phyloP scores from a whole-genome alignment of 2,888 invertebrate species.

The Drosophila mimetica region DNA sequence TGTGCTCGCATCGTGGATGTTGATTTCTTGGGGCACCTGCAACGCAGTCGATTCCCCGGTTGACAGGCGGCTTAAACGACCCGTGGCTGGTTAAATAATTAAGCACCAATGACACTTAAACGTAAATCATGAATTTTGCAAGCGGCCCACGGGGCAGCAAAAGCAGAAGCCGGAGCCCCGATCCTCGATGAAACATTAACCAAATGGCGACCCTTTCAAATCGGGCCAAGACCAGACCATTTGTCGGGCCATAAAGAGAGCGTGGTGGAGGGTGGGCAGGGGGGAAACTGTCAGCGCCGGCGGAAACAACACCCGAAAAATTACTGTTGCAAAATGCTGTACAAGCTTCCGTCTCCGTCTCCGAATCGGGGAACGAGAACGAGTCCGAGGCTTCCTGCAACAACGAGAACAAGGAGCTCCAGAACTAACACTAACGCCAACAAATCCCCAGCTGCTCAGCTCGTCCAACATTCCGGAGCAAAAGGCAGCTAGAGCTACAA shows the following conservation, averaged over 20 bases:
- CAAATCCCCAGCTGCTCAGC: slow-evolving; percentile 68
- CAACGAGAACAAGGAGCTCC: slow-evolving; percentile 39
- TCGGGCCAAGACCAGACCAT: slow-evolving; percentile 32
- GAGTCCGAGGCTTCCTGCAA: slow-evolving; percentile 61
- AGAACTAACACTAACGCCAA: slow-evolving; percentile 47
- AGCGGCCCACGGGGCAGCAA: slow-evolving; percentile 23
- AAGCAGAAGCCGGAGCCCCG: background rate
- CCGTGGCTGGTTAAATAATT: slow-evolving; percentile 67
- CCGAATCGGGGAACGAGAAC: slow-evolving; percentile 41
- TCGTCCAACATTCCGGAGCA: slow-evolving; percentile 46
- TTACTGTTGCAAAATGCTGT: slow-evolving; percentile 75
- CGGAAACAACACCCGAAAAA: slow-evolving; percentile 79
- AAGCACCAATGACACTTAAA: slow-evolving; percentile 78
- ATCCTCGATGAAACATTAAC: slow-evolving; percentile 56
- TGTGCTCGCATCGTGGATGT: slow-evolving; percentile 15
- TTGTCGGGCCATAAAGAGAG: slow-evolving; percentile 42
- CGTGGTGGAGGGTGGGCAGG: background rate
- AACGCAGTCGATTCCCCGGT: slow-evolving; percentile 32
- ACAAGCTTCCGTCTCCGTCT: slow-evolving; percentile 66
- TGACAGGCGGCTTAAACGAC: slow-evolving; percentile 62
- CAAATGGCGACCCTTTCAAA: slow-evolving; percentile 57
- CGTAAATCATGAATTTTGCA: slow-evolving; percentile 80
- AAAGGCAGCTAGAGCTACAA: slow-evolving; percentile 41
- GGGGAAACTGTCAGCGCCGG: slow-evolving; percentile 69
- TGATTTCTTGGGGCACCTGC: slow-evolving; percentile 29